phyloP scores from a whole-genome alignment of 2,888 invertebrate genomes.

The Drosophila imparisetae region DNA sequence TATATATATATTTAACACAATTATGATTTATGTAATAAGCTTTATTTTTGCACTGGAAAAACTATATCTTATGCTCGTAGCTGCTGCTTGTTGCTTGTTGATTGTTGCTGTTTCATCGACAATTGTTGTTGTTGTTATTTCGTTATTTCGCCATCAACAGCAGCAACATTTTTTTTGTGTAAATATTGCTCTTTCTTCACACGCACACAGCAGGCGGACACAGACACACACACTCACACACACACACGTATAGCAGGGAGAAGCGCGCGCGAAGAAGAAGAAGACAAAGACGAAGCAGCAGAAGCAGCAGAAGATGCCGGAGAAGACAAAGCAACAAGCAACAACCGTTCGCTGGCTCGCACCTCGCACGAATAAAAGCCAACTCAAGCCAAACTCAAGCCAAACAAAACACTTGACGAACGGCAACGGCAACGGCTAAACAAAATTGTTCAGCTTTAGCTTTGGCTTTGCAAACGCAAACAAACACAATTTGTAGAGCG shows the following conservation, averaged over 20 bases:
- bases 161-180: slow-evolving; percentile 41
- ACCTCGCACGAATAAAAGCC: slow-evolving; percentile 77
- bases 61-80: slow-evolving; percentile 44
- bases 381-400: slow-evolving; percentile 29
- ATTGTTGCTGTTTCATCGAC: slow-evolving; percentile 52
- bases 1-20: slow-evolving; percentile 45
- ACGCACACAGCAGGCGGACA: slow-evolving; percentile 54
- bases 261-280: slow-evolving; percentile 53
- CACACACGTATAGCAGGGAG: slow-evolving; percentile 14
- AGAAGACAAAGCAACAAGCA: slow-evolving; percentile 72
- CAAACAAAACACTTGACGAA: slow-evolving; percentile 74
- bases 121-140: slow-evolving; percentile 68
- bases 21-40: slow-evolving; percentile 65
- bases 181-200: slow-evolving; percentile 78
- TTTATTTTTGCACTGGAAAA: slow-evolving; percentile 71
- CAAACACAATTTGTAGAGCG: slow-evolving; percentile 16
- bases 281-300: slow-evolving; percentile 35
- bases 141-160: slow-evolving; percentile 59
- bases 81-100: slow-evolving; percentile 23
- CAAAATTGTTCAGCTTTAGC: slow-evolving; percentile 15
- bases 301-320: slow-evolving; percentile 38
- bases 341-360: slow-evolving; percentile 77
- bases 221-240: slow-evolving; percentile 26
- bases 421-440: slow-evolving; percentile 5
- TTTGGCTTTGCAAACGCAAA: slow-evolving; percentile 37